Conservation (phyloP, 2,888 invertebrate genomes). For the Trachelus iudaicus region DNA sequence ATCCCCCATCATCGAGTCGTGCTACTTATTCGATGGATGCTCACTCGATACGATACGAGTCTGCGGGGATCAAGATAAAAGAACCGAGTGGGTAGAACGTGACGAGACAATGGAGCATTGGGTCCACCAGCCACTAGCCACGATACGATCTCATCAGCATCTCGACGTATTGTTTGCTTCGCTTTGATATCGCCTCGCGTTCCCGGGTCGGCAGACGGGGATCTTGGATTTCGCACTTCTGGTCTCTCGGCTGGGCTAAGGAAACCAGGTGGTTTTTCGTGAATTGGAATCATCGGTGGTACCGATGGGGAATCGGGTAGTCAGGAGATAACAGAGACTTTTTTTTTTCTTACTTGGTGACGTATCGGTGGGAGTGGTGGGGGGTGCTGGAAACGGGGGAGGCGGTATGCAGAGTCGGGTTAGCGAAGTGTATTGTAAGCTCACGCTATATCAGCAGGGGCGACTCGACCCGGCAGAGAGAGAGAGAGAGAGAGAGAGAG, state of each 20-base stretch:
- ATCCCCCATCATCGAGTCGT: constrained; percentile 32
- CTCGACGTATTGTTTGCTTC: constrained; percentile 62
- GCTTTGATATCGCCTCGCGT: constrained; percentile 54
- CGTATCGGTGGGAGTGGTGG: neutral
- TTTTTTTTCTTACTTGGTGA: neutral
- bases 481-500: neutral
- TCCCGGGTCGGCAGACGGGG: neutral
- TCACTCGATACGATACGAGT: constrained; percentile 62
- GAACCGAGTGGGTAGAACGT: constrained; percentile 64
- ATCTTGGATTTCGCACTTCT: neutral
- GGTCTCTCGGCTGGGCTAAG: neutral
- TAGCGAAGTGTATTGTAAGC: constrained; percentile 27
- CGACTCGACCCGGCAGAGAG: neutral
- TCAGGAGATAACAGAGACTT: neutral
- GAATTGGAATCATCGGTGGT: neutral
- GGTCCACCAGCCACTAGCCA: constrained; percentile 62
- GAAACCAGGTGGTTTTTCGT: neutral
- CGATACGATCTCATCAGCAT: constrained; percentile 67
- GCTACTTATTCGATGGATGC: constrained; percentile 64
- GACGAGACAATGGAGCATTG: constrained; percentile 65
- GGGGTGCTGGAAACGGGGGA: no score
- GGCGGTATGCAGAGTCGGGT: neutral
- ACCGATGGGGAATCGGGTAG: neutral
- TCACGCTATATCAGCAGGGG: constrained; percentile 27
- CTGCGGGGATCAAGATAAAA: constrained; percentile 63